Evolutionary conservation across 2,797 vertebrate genomes (phyloP), one percentile per base, ranked within the genome.

Genomic region (Melanotaenia boesemani): DNA sequence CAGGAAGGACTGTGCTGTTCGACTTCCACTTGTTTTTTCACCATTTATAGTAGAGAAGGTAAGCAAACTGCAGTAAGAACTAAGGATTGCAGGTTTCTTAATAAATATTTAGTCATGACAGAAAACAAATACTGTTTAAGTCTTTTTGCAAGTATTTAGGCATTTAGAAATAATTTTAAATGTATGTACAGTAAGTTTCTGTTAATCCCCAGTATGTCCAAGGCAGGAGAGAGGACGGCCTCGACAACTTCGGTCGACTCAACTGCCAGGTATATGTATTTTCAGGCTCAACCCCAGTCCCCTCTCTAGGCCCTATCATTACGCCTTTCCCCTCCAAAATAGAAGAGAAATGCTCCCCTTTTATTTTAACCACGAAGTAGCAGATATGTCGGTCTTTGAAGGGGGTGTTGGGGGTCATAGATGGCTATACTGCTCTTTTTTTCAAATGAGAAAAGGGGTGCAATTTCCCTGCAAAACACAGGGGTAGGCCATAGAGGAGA

Each of bases 151-250:
- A 46, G 2, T 55, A 2, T 52, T 24, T n/a, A n/a, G 48, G 50
- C n/a, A 54, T 1, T 48, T 26, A 6, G 5, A 20, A 24, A 12
- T 28, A 6, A 6, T 72, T n/a, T 46, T 6, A 34, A 6, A 2
- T 48, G 7, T 48, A 5, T 50, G 16, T 24, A 52, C n/a, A 3
- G 6, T 20, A 20, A 36, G 15, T 0, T 1, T 72, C 5, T 72
- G 6, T 76, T 67, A 36, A 2, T 70, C 34, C 18, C 41, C 73
- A 89, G 84, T 48, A 93, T 93, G 91, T 85, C 90, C 36, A 88
- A 77, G 39, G 55, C 77, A 64, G 75, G n/a, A 77, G 90, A 87
- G 18, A 75, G 87, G 60, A 80, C 72, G 0, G 1, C 75, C 0
- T 90, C 89, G 0, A 82, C 79, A 2, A 60, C 77, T 0, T 93